Conservation (phyloP, 2,888 invertebrate genomes). For the Trichacis sp. region DNA sequence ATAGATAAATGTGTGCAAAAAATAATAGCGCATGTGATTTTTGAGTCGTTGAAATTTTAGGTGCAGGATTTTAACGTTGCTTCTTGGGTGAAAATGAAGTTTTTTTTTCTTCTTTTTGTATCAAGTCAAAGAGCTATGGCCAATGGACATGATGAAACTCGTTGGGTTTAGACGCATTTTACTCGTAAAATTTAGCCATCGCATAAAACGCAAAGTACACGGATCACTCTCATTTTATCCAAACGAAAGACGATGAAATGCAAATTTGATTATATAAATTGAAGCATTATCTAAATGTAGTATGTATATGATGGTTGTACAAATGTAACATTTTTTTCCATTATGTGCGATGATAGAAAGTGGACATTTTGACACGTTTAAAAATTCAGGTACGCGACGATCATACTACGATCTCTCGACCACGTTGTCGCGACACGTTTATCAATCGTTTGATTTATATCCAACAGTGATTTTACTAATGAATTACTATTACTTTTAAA, state of each 20-base stretch:
- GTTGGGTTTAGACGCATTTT: slow-evolving; percentile 55
- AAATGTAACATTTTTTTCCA: slow-evolving; percentile 71
- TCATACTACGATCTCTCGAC: slow-evolving; percentile 40
- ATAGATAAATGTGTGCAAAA: slow-evolving; percentile 7
- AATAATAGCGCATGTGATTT: slow-evolving; percentile 2
- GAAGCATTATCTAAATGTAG: slow-evolving; percentile 67
- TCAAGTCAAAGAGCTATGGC: slow-evolving; percentile 51
- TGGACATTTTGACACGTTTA: slow-evolving; percentile 50
- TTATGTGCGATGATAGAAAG: slow-evolving; percentile 62
- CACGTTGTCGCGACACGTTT: slow-evolving; percentile 30
- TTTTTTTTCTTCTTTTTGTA: slow-evolving; percentile 20
- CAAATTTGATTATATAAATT: slow-evolving; percentile 59
- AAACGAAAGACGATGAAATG: slow-evolving; percentile 41
- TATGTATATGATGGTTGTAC: slow-evolving; percentile 71
- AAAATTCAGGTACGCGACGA: slow-evolving; percentile 53
- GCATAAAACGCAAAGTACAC: slow-evolving; percentile 47
- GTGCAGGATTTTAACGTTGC: not conserved
- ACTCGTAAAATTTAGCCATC: slow-evolving; percentile 55
- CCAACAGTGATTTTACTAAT: slow-evolving; percentile 69
- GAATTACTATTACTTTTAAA: slow-evolving; percentile 75
- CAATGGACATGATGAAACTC: too few species aligned
- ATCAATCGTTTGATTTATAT: slow-evolving; percentile 57
- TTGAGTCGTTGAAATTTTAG: not conserved
- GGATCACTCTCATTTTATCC: slow-evolving; percentile 17
- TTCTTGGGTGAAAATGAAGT: slow-evolving; percentile 28